Conservation (phyloP, 2,797 vertebrate genomes). For the Schizopygopsis pylzovi region DNA sequence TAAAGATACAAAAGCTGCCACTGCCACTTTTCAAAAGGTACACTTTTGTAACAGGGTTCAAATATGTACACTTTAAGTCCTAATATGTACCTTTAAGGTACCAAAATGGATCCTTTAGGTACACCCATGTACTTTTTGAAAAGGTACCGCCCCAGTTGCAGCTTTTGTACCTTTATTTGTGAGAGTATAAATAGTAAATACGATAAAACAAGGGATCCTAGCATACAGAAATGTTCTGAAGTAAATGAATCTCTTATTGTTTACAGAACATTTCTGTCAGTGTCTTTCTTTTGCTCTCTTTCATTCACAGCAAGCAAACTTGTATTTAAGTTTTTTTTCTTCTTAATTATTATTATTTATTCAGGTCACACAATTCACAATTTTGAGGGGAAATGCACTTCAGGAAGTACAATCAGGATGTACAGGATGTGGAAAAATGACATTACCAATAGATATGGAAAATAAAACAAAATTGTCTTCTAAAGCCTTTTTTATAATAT, state of each 20-base stretch:
- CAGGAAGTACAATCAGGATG: background rate
- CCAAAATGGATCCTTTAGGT: no score
- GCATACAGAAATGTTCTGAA: background rate
- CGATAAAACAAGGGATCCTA: background rate
- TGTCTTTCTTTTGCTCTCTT: background rate
- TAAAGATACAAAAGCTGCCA: no score
- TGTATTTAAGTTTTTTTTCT: conserved; percentile 4
- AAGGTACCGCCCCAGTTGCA: no score
- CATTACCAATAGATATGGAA: background rate
- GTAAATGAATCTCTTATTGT: conserved; percentile 6
- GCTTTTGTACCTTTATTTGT: no score
- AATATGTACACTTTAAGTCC: no score
- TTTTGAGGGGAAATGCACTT: background rate
- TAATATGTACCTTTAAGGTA: no score
- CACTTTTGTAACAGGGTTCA: no score
- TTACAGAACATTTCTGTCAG: background rate
- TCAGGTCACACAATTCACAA: background rate
- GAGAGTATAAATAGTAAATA: background rate
- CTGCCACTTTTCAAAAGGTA: no score
- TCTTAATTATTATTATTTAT: background rate
- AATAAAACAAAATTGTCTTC: background rate
- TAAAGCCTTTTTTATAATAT: background rate
- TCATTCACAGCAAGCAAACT: conserved; percentile 7
- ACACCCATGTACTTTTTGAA: no score
- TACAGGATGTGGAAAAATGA: background rate